A percentile compares a stretch with the other conserved stretches of the same genome.
phyloP scores from a whole-genome alignment of 2,113 vertebrate genomes.

The Larimichthys crocea region DNA sequence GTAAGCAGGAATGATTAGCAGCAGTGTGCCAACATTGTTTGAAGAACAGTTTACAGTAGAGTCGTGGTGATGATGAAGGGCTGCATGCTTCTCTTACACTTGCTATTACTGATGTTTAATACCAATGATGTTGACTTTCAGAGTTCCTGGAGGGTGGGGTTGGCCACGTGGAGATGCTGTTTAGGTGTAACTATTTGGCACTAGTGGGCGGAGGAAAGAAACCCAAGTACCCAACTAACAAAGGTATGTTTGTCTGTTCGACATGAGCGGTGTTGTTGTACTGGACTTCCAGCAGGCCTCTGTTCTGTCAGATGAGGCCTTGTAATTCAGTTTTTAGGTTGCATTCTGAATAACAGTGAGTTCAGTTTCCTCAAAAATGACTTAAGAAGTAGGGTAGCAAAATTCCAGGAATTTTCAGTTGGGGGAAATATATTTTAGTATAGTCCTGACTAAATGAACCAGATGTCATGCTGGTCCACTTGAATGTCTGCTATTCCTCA shows the following conservation, averaged over 20 bases:
- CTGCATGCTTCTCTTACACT: background rate
- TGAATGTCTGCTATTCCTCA: too few species aligned
- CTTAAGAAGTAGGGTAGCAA: too few species aligned
- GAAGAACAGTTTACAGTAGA: background rate
- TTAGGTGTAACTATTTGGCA: constrained; percentile 98
- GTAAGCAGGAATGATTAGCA: background rate
- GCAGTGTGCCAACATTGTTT: background rate
- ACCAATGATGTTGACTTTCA: constrained; percentile 67
- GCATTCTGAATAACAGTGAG: too few species aligned
- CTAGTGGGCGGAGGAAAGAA: constrained; percentile 98
- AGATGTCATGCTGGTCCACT: too few species aligned
- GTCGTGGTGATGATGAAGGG: background rate
- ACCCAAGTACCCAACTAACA: constrained; percentile 98
- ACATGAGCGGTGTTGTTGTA: background rate
- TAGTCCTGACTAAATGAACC: too few species aligned
- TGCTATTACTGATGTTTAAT: background rate
- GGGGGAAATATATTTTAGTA: too few species aligned
- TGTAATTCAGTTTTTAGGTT: background rate
- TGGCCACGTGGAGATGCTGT: constrained; percentile 98
- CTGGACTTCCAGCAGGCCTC: background rate
- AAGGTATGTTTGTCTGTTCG: constrained; percentile 85
- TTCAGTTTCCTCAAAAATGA: too few species aligned
- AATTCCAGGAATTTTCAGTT: too few species aligned
- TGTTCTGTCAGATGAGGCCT: background rate
- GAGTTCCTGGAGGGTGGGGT: constrained; percentile 98